A percentile compares a stretch with the other conserved stretches of the same genome.
phyloP scores from a whole-genome alignment of 2,797 vertebrate genomes.

The Cottoperca gobio region DNA sequence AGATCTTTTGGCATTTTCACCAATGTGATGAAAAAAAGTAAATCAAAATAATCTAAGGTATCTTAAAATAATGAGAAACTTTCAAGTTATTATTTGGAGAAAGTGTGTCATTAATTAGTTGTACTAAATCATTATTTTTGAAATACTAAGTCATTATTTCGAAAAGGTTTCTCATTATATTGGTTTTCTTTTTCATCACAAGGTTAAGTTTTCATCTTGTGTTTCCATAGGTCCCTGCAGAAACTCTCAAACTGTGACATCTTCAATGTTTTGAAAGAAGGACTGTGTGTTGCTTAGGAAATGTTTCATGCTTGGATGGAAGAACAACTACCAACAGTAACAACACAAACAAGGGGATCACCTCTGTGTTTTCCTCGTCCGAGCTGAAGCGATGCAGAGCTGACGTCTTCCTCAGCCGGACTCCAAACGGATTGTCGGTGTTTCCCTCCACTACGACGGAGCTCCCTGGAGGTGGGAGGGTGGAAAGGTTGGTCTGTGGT shows the following conservation, averaged over 20 bases:
- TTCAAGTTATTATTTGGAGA: too few relatives aligned
- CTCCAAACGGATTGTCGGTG: slow-evolving; percentile 86
- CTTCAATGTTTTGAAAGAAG: background rate
- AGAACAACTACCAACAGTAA: background rate
- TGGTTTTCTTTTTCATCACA: too few relatives aligned
- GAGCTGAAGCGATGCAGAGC: slow-evolving; percentile 81
- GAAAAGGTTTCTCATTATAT: too few relatives aligned
- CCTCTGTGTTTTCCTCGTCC: slow-evolving; percentile 77
- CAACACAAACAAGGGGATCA: background rate
- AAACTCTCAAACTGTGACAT: background rate
- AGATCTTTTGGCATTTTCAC: background rate
- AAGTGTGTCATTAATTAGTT: too few relatives aligned
- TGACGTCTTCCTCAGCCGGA: slow-evolving; percentile 87
- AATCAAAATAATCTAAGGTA: too few relatives aligned
- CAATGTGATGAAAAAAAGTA: too few relatives aligned
- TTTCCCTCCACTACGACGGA: slow-evolving; percentile 51
- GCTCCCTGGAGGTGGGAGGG: slow-evolving; percentile 45
- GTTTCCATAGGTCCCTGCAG: background rate
- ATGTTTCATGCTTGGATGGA: background rate
- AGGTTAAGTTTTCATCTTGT: too few relatives aligned
- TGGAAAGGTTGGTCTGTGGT: background rate
- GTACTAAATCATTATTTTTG: too few relatives aligned
- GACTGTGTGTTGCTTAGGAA: background rate
- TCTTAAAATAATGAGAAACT: too few relatives aligned
- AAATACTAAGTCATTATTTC: too few relatives aligned